Base-by-base conservation (phyloP, 2,888 invertebrate species). In the Lamproptera curius region DNA sequence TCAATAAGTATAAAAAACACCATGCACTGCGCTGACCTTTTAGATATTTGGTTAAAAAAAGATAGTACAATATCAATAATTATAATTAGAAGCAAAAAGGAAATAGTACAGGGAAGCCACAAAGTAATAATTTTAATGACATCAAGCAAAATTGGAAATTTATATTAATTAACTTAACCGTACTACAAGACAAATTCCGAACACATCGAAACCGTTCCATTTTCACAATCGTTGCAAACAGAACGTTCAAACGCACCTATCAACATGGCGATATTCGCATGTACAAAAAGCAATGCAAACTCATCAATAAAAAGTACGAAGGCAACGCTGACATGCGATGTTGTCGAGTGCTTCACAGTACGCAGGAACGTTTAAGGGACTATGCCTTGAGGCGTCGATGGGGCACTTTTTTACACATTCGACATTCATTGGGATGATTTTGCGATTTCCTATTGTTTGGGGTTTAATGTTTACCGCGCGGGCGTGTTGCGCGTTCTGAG, bases 381-480 rank as follows among this genome's bases (percentile, higher is more conserved):
- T 59, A 52, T 56, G 57, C 63, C 58, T 45, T 55, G 55, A 62
- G 59, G 63, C 54, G 50, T 53, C 59, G 46, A 33, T 47, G 47
- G 23, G 40, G 43, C 58, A 56, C 67, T 65, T 69, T 67, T 73
- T 76, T 75, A 80, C 80, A 82, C 76, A 81, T 77, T 76, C 70
- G 69, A 75, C 74, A 76, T 77, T 79, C 70, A 76, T 71, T 69
- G 57, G 53, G 65, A 73, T 83, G 83, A 84, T 69, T 77, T 66
- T 62, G 70, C 83, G 65, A 62, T 83, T 78, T 71, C 62, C 61
- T 51, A 17, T 41, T 38, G 47, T 47, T 47, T 33, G 38, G 51
- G 46, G 42, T 38, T 50, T 15, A 51, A 47, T 23, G 16, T 47
- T 47, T 42, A 15, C 16, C 16, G 11, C 11, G 20, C 16, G 44